These are phyloP conservation scores for Esox niger DNA, from an alignment of 2,113 vertebrate species.

Conservation along the genomic window DNA sequence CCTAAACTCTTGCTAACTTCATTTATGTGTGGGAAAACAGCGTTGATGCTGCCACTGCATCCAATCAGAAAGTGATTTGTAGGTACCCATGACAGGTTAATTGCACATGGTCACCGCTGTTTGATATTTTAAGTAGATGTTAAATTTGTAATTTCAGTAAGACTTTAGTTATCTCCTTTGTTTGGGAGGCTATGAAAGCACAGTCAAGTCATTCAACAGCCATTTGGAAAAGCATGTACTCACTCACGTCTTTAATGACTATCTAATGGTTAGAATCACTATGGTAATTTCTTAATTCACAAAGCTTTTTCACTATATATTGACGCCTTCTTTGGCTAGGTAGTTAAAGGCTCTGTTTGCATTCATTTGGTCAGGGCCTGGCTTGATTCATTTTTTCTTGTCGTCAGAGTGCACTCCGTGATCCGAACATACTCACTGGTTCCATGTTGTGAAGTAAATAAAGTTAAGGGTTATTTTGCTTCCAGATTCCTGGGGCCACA, in stretches of 20 bases:
- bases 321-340: neutral
- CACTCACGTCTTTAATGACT: neutral
- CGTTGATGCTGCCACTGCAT: conserved; percentile 40
- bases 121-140: neutral
- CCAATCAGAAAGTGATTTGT: conserved; percentile 8
- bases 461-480: conserved; percentile 42
- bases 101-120: neutral
- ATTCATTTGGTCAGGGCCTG: conserved; percentile 38
- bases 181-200: neutral
- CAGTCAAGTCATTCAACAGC: conserved; percentile 14
- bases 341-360: conserved; percentile 29
- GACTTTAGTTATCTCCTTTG: neutral
- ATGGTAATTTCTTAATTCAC: neutral
- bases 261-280: too few relatives aligned
- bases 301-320: neutral
- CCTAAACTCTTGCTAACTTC: conserved; percentile 50
- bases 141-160: neutral
- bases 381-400: conserved; percentile 33
- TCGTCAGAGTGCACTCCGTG: conserved; percentile 40
- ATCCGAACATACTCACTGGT: neutral
- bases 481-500: conserved; percentile 30
- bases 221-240: conserved; percentile 1
- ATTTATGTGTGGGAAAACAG: conserved; percentile 71
- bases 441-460: conserved; percentile 56
- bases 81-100: neutral